Conservation (phyloP, 2,113 vertebrate species). For the Siniperca chuatsi region DNA sequence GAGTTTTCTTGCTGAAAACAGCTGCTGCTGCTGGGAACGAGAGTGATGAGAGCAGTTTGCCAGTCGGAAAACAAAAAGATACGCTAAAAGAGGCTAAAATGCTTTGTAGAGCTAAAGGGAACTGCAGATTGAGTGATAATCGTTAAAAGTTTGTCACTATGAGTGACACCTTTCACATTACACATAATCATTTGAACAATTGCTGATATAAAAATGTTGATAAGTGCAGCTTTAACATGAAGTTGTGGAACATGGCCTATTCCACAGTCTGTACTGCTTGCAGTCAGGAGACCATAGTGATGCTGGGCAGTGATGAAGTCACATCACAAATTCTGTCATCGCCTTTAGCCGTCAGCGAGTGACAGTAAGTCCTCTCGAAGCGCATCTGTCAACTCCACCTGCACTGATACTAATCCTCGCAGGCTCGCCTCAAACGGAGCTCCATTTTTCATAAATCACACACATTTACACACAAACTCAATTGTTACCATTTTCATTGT, state of each 20-base stretch:
- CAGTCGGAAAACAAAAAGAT: not conserved
- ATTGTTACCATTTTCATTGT: not conserved
- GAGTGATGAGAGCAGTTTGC: not conserved
- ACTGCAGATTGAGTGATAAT: not conserved
- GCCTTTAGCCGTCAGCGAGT: conserved; percentile 10
- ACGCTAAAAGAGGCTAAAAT: not conserved
- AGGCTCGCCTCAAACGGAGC: not conserved
- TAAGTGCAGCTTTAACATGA: not conserved
- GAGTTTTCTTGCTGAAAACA: not conserved
- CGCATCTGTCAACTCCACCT: conserved; percentile 29
- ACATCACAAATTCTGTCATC: not conserved
- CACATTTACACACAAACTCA: conserved; percentile 32
- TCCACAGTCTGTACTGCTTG: not conserved
- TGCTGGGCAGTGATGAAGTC: conserved; percentile 3
- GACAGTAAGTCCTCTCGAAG: conserved; percentile 43
- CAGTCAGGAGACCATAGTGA: conserved; percentile 13
- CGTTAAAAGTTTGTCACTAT: not conserved
- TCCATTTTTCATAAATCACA: conserved; percentile 19
- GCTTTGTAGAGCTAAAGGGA: not conserved
- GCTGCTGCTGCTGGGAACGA: not conserved
- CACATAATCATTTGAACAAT: not conserved
- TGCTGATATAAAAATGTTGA: not conserved
- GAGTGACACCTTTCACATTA: not conserved
- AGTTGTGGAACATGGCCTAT: not conserved
- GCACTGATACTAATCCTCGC: conserved; percentile 9